Conservation (phyloP, 2,113 vertebrate genomes). For the Casuarius casuarius region DNA sequence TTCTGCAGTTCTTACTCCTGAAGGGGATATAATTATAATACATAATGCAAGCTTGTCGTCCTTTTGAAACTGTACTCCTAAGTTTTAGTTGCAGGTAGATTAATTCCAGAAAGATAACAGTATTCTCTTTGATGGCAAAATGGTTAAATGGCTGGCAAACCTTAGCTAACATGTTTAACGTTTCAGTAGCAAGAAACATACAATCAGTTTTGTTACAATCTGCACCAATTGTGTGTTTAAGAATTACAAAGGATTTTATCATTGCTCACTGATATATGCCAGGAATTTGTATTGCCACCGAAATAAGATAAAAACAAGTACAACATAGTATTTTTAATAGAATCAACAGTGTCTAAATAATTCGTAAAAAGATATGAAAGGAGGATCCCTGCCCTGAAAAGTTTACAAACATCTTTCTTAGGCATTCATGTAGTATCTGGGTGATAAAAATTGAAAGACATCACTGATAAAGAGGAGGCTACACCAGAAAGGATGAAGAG, state of each 20-base stretch:
- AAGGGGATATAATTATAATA: conserved; percentile 3
- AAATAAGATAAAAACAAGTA: neutral
- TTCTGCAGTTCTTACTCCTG: neutral
- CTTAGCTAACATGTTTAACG: neutral
- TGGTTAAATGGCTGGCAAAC: conserved; percentile 15
- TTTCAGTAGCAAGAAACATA: conserved; percentile 7
- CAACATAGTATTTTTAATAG: neutral
- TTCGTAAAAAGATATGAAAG: neutral
- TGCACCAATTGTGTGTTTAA: neutral
- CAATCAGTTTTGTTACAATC: neutral
- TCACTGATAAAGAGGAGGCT: neutral
- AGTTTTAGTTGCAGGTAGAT: neutral
- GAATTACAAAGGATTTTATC: neutral
- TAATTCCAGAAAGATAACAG: conserved; percentile 1
- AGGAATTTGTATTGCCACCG: neutral
- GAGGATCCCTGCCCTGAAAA: neutral
- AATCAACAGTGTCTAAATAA: neutral
- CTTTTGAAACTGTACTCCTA: neutral
- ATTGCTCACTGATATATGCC: neutral
- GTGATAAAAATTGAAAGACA: neutral
- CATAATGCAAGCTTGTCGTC: neutral
- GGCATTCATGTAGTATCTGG: neutral
- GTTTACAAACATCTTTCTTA: neutral
- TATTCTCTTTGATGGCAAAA: conserved; percentile 1
- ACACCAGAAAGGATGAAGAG: neutral